A percentile compares a stretch with the other conserved stretches of the same genome.
Evolutionary conservation across 2,888 invertebrate genomes (phyloP).

Genomic region (Thymelicus sylvestris): DNA sequence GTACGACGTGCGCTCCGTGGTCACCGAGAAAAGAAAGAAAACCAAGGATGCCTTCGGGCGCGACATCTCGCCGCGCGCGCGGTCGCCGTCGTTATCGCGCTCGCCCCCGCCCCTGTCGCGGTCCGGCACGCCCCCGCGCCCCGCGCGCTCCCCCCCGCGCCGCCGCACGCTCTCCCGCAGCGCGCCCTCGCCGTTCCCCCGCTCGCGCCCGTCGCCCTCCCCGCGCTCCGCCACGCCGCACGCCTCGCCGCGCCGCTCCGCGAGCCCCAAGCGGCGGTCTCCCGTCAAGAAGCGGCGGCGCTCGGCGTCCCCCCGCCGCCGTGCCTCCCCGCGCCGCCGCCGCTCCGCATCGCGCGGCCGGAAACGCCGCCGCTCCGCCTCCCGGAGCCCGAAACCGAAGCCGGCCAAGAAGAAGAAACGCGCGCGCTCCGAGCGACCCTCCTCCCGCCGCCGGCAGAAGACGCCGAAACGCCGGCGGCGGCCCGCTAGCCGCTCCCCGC

Average conservation of each 20-base stretch:
- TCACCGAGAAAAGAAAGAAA: constrained; percentile 87
- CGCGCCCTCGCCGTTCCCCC: constrained; percentile 39
- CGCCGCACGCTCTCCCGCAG: constrained; percentile 40
- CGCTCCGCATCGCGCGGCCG: constrained; percentile 53
- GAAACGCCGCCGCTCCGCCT: constrained; percentile 57
- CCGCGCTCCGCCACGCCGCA: constrained; percentile 38
- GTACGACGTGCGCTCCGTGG: constrained; percentile 92
- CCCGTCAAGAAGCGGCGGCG: constrained; percentile 43
- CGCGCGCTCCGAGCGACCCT: constrained; percentile 53
- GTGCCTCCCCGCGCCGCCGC: constrained; percentile 52
- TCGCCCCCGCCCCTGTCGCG: constrained; percentile 45
- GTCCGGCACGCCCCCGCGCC: constrained; percentile 43
- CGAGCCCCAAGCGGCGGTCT: constrained; percentile 46
- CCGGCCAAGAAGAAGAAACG: constrained; percentile 63
- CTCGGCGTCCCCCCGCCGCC: constrained; percentile 50
- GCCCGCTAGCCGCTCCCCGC: constrained; percentile 51
- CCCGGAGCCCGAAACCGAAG: constrained; percentile 56
- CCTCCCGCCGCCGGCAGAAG: constrained; percentile 55
- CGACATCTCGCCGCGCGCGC: constrained; percentile 84
- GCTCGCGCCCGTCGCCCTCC: constrained; percentile 42
- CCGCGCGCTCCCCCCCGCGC: constrained; percentile 48
- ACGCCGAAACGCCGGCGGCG: constrained; percentile 63
- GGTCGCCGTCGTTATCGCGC: constrained; percentile 48
- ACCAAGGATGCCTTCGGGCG: constrained; percentile 92
- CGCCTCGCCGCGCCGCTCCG: constrained; percentile 42